Evolutionary conservation across 2,888 invertebrate species (phyloP), one percentile per base, ranked within the genome.

Genomic region (Platycheirus rosarum): DNA sequence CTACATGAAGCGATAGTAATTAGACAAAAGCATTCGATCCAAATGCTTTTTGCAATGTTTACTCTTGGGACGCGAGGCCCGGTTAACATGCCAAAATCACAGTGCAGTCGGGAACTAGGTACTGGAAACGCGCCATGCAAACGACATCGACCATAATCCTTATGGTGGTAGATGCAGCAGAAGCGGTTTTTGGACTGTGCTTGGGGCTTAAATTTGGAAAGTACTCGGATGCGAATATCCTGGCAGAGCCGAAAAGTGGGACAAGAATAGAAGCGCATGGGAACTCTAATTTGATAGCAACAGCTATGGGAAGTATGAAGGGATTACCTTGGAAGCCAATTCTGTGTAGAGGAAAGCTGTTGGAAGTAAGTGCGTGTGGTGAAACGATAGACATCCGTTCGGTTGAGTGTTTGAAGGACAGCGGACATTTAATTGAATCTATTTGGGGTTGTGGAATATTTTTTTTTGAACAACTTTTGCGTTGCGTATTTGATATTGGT

Each of bases 21-120:
- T 80, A 80, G 80, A 76, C 70, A 76, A 76, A 60, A 76, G 76
- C 71, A 76, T 76, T 76, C 80, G 62, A 80, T 76, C 60, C 60
- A 55, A 76, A 70, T 80, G 53, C 62, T 76, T 76, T 80, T 76
- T 70, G 42, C 60, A 66, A 66, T 76, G 70, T 71, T 76, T 62
- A 62, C 76, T 20, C 76, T 71, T 65, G 48, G 73, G 63, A 68
- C 4, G n/a, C n/a, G 16, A 49, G 35, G 29, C 40, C 29, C 42
- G 11, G 9, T 20, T 37, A 20, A 35, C 42, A 23, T 37, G 40
- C 51, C 44, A 29, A 23, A 14, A 29, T 9, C 14, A 9, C 13
- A 48, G 37, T 7, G 29, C 1, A 3, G 29, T 8, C 60, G 26
- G 42, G 20, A 9, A 26, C 23, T 23, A 2, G 29, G 29, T 18